Percentiles rank a stretch among this genome's conserved stretches.
phyloP scores from a whole-genome alignment of 2,888 invertebrate genomes.

The Scrobipalpa costella region DNA sequence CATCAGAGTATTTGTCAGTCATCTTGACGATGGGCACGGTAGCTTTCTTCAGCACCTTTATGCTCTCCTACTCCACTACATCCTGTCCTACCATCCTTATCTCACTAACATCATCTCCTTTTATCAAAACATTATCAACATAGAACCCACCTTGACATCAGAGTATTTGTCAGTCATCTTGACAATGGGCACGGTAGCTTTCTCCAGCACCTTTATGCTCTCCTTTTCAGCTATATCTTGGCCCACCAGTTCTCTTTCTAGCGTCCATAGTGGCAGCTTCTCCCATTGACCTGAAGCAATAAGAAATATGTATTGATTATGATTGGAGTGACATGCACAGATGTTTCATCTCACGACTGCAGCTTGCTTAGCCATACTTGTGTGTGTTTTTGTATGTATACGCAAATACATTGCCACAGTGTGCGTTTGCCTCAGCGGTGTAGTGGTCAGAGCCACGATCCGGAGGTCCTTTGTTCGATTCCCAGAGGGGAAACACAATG shows the following conservation, averaged over 20 bases:
- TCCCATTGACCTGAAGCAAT: conserved; percentile 89
- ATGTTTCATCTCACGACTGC: no score
- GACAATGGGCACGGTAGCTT: conserved; percentile 99
- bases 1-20: conserved; percentile 89
- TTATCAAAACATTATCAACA: no score
- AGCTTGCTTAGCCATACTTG: no score
- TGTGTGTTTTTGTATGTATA: no score
- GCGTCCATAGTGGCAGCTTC: conserved; percentile 92
- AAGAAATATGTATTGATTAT: no score
- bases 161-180: conserved; percentile 93
- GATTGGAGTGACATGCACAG: no score
- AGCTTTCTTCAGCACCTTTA: conserved; percentile 98
- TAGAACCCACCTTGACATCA: conserved; percentile 86
- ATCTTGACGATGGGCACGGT: conserved; percentile 99
- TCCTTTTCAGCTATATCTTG: conserved; percentile 94
- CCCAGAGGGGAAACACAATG: no score
- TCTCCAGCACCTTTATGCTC: conserved; percentile 97
- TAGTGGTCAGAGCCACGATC: no score
- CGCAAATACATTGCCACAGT: no score
- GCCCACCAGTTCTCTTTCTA: conserved; percentile 94
- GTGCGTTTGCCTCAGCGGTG: no score
- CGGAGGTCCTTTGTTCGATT: no score
- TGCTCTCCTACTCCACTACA: conserved; percentile 93
- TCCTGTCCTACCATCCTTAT: conserved; percentile 88
- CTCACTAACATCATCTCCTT: not conserved